These are phyloP conservation scores for Ophion slaviceki DNA, from an alignment of 2,888 invertebrate species.

Conservation along the genomic window DNA sequence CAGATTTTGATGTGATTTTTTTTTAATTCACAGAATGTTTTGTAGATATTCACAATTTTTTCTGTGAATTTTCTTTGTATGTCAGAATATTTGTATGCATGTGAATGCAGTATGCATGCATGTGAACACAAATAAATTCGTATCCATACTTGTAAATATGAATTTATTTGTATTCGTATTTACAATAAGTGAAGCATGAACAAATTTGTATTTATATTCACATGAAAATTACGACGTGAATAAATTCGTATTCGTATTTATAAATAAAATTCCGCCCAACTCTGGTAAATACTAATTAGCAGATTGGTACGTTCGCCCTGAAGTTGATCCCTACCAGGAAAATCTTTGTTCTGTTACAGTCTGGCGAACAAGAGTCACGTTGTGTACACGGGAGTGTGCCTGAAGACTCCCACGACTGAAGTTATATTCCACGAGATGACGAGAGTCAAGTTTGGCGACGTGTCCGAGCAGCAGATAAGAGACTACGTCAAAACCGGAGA, in stretches of 20 bases:
- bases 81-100: too few species aligned
- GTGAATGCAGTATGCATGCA: too few species aligned
- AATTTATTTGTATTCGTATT: too few species aligned
- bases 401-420: constrained; percentile 87
- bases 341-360: constrained; percentile 83
- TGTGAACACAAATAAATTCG: too few species aligned
- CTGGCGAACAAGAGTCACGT: constrained; percentile 91
- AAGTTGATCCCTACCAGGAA: not conserved
- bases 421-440: constrained; percentile 92
- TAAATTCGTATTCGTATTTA: too few species aligned
- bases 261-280: too few species aligned
- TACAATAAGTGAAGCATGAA: too few species aligned
- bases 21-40: not conserved
- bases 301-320: not conserved
- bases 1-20: too few species aligned
- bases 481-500: constrained; percentile 95
- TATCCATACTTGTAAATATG: too few species aligned
- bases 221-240: too few species aligned
- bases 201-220: too few species aligned
- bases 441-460: constrained; percentile 91
- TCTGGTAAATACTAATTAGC: constrained; percentile 82
- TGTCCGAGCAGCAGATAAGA: constrained; percentile 90
- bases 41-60: not conserved
- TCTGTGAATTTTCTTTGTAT: too few species aligned
- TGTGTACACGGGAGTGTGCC: constrained; percentile 94